Conservation (phyloP, 2,888 invertebrate species). For the Melolontha melolontha region DNA sequence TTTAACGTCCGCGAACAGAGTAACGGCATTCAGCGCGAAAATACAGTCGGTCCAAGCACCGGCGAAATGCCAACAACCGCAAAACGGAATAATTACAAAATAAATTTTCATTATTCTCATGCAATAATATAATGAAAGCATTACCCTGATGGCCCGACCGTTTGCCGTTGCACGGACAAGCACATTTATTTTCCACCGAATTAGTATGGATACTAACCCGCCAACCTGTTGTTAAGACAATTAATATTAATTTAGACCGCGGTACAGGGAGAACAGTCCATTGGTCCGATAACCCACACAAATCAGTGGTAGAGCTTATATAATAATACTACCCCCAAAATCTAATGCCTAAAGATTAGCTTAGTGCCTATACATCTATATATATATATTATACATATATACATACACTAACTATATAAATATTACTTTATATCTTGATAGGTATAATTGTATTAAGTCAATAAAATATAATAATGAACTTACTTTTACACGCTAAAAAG, state of each 20-base stretch:
- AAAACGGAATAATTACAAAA: constrained; percentile 25
- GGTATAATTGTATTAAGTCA: constrained; percentile 4
- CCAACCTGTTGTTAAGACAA: constrained; percentile 37
- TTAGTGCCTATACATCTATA: constrained; percentile 62
- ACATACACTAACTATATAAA: constrained; percentile 33
- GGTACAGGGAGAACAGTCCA: constrained; percentile 39
- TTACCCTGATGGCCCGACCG: neutral
- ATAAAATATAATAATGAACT: no score
- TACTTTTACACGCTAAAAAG: no score
- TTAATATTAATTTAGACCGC: constrained; percentile 41
- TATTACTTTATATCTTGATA: constrained; percentile 40
- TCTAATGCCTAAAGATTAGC: constrained; percentile 59
- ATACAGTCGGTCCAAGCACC: neutral
- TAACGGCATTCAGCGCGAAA: neutral
- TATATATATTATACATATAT: constrained; percentile 49
- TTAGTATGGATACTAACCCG: constrained; percentile 27
- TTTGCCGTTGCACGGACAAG: neutral
- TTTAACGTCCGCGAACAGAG: no score
- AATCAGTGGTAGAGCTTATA: constrained; percentile 57
- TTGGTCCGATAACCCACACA: constrained; percentile 46
- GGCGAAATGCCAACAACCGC: neutral
- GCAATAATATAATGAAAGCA: constrained; percentile 8
- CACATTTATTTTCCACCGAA: constrained; percentile 20
- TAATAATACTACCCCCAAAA: constrained; percentile 53
- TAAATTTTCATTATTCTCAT: constrained; percentile 25